Evolutionary conservation across 2,888 invertebrate genomes (phyloP), one percentile per base, ranked within the genome.

Genomic region (Scaptodrosophila latifasciaeformis): DNA sequence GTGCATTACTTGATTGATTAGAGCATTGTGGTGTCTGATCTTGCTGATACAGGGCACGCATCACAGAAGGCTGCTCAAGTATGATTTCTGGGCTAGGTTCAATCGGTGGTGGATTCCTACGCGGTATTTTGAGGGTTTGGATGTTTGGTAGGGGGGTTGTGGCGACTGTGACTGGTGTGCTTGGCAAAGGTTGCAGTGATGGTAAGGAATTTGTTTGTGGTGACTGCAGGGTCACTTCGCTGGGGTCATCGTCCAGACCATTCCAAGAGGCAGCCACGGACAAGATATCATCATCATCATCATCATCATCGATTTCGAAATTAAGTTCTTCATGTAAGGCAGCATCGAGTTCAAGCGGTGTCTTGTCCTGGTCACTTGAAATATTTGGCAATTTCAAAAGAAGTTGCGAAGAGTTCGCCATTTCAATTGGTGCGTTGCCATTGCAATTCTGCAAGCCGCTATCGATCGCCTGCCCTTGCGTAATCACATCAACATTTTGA

Each of bases 201-300:
- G n/a, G n/a, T n/a, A n/a, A n/a, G n/a, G n/a, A n/a, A n/a, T n/a
- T n/a, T n/a, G n/a, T n/a, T n/a, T n/a, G n/a, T n/a, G n/a, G 27
- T 7, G 21, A 21, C 12, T 5, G 12, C 2, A 24, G 12, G 2
- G n/a, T n/a, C n/a, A n/a, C n/a, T n/a, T n/a, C n/a, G n/a, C n/a
- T n/a, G n/a, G n/a, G n/a, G 2, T 59, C 49, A 15, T 70, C 66
- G 0, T 67, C 65, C 9, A 59, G 40, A 0, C 63, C 70, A 21
- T 66, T 37, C 60, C 70, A 72, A 1, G 74, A 70, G 15, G 70
- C 54, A 1, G 45, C 35, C 15, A 74, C 56, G 2, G 74, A 70
- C 2, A 74, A 21, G 0, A 37, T 42, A 48, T 74, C 72, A 6
- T 45, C 51, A 17, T 65, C 54, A n/a, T 52, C 57, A 27, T 45